Evolutionary conservation across 1,140 invertebrate species (phyloP).

Genomic region (Cydia fagiglandana): DNA sequence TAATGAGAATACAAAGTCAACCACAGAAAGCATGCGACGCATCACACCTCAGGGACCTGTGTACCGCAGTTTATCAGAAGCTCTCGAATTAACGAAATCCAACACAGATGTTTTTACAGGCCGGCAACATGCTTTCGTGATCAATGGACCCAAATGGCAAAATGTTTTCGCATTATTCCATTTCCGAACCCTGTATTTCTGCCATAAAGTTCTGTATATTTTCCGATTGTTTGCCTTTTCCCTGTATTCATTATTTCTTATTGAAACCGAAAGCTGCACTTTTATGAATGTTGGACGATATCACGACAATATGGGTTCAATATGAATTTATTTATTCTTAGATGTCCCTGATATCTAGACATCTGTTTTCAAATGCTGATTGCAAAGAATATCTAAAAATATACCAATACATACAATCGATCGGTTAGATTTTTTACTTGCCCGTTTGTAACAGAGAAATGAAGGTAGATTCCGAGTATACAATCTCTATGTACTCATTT

Average conservation of each 20-base stretch:
- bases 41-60: slow-evolving; percentile 19
- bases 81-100: slow-evolving; percentile 5
- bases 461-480: too few species aligned
- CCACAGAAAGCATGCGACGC: slow-evolving; percentile 12
- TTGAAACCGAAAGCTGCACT: slow-evolving; percentile 24
- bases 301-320: slow-evolving; percentile 3
- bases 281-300: slow-evolving; percentile 17
- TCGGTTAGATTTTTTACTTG: too few species aligned
- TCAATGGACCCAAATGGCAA: not conserved
- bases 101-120: slow-evolving; percentile 1
- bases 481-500: too few species aligned
- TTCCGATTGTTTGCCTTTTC: slow-evolving; percentile 16
- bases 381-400: not conserved
- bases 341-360: not conserved
- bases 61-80: slow-evolving; percentile 2
- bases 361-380: slow-evolving; percentile 5
- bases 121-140: not conserved
- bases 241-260: slow-evolving; percentile 14
- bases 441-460: too few species aligned
- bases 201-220: not conserved
- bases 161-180: slow-evolving; percentile 7
- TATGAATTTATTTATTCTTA: slow-evolving; percentile 25
- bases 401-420: too few species aligned
- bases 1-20: not conserved
- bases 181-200: slow-evolving; percentile 1